A percentile compares a stretch with the other conserved stretches of the same genome.
Conservation (phyloP, 2,797 vertebrate species). For the Tadarida brasiliensis region DNA sequence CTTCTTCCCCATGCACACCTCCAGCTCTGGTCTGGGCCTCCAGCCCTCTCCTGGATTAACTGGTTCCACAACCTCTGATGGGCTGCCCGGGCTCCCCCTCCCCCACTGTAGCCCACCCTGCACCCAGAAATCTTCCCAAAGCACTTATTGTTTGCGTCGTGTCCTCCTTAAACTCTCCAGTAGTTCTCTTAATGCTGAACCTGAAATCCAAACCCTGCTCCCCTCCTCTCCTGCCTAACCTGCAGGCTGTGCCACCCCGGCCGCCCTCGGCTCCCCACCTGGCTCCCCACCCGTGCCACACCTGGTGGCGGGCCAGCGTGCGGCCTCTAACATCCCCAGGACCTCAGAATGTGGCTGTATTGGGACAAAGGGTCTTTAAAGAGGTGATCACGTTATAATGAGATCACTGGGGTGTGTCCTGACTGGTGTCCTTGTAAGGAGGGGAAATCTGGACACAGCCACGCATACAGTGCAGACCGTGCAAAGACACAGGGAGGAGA, state of each 20-base stretch:
- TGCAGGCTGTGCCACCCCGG: no score
- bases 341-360: background rate
- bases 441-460: background rate
- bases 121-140: background rate
- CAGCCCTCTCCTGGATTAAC: accelerated
- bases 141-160: accelerated
- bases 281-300: background rate
- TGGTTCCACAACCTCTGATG: background rate
- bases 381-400: background rate
- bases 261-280: background rate
- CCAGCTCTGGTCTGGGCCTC: accelerated
- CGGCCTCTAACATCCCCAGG: background rate
- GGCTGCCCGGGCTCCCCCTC: background rate
- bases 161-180: background rate
- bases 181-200: accelerated
- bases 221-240: background rate
- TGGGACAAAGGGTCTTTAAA: background rate
- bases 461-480: background rate
- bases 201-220: no score
- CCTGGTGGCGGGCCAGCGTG: background rate
- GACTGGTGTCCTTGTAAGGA: background rate
- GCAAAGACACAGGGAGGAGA: background rate
- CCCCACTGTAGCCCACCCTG: background rate
- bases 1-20: background rate
- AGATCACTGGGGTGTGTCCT: background rate